A percentile compares a stretch with the other conserved stretches of the same genome.
Evolutionary conservation across 2,888 invertebrate genomes (phyloP).

Genomic region (Allophyes oxyacanthae): DNA sequence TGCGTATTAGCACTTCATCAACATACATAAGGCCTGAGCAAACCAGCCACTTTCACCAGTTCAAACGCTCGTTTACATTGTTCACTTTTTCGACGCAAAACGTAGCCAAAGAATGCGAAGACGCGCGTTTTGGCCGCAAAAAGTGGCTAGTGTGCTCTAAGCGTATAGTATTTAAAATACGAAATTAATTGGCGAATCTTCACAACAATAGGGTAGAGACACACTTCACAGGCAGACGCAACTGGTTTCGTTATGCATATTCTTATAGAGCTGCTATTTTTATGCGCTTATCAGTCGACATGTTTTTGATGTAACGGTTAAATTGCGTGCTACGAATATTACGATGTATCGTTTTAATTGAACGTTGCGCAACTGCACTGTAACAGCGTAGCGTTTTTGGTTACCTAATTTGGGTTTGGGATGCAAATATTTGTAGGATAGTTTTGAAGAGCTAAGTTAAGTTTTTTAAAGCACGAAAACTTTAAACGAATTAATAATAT

Average conservation of each 20-base stretch:
- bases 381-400: conserved; percentile 49
- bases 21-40: conserved; percentile 24
- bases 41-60: no score
- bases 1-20: conserved; percentile 49
- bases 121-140: no score
- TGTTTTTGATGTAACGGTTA: conserved; percentile 67
- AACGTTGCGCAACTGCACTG: conserved; percentile 62
- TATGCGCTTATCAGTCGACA: conserved; percentile 62
- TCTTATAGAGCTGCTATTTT: conserved; percentile 59
- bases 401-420: conserved; percentile 37
- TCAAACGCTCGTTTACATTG: no score
- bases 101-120: no score
- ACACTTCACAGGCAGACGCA: conserved; percentile 57
- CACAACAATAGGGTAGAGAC: conserved; percentile 55
- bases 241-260: conserved; percentile 57
- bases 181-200: conserved; percentile 57
- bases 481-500: no score
- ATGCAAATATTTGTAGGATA: conserved; percentile 43
- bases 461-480: not conserved
- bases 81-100: no score
- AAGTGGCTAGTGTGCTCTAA: no score
- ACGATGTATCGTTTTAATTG: conserved; percentile 65
- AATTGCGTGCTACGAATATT: conserved; percentile 63
- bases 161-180: conserved; percentile 50
- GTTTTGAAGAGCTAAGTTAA: conserved; percentile 9